Conservation (phyloP, 2,888 invertebrate species). For the Melitaea athalia region DNA sequence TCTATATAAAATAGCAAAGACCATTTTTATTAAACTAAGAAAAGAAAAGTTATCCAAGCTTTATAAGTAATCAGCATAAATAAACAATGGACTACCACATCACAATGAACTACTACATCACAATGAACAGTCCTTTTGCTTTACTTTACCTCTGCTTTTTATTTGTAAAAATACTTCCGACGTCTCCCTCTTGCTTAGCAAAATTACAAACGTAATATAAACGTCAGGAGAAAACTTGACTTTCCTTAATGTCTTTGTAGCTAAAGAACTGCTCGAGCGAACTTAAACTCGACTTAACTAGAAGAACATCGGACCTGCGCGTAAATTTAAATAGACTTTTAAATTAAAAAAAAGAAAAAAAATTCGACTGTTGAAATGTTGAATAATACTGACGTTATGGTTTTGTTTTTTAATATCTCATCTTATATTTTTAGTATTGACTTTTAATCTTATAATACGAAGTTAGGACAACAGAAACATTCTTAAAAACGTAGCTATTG, state of each 20-base stretch:
- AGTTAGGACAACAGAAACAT: not conserved
- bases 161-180: not conserved
- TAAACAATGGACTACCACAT: too few species aligned
- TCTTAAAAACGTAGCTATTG: not conserved
- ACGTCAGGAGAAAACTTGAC: not conserved
- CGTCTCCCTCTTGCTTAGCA: not conserved
- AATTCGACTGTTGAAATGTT: not conserved
- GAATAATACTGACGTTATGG: too few species aligned
- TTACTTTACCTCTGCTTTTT: too few species aligned
- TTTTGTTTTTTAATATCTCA: too few species aligned
- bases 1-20: too few species aligned
- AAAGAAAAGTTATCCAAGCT: too few species aligned
- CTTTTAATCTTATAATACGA: too few species aligned
- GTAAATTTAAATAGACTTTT: not conserved
- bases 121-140: too few species aligned
- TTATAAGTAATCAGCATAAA: too few species aligned
- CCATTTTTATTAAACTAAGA: too few species aligned
- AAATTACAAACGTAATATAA: constrained; percentile 1
- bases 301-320: not conserved
- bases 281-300: constrained; percentile 4
- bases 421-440: too few species aligned
- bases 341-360: not conserved
- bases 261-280: constrained; percentile 10
- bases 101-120: too few species aligned
- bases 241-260: constrained; percentile 7